These are phyloP conservation scores for Caenorhabditis angaria DNA, from an alignment of 2,888 invertebrate species.

Conservation along the genomic window DNA sequence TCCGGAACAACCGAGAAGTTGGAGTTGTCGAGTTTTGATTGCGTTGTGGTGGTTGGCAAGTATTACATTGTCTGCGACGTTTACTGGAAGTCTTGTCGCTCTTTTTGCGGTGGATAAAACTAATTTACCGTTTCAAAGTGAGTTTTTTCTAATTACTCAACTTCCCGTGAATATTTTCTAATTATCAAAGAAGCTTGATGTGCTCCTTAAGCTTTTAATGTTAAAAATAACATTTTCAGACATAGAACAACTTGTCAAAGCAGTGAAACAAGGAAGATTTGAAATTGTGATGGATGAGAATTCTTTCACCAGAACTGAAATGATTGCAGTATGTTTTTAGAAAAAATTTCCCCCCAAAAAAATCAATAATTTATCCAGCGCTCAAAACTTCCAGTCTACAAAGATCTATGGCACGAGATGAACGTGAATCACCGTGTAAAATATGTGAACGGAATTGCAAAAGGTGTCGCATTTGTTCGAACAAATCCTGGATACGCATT, in stretches of 20 bases:
- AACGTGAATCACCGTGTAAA: constrained; percentile 51
- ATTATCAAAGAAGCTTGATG: too few relatives aligned
- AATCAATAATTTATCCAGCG: constrained; percentile 29
- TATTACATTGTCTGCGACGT: constrained; percentile 66
- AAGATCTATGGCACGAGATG: constrained; percentile 63
- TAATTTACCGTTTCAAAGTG: constrained; percentile 61
- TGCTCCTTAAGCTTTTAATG: background rate
- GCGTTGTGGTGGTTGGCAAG: constrained; percentile 67
- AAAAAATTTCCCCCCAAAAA: background rate
- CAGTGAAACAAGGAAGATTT: constrained; percentile 54
- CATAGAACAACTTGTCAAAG: constrained; percentile 53
- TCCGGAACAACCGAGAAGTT: constrained; percentile 60
- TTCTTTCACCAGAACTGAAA: constrained; percentile 55
- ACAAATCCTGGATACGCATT: constrained; percentile 50
- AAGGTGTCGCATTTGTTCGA: constrained; percentile 53
- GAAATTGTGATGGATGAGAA: constrained; percentile 60
- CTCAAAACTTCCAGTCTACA: constrained; percentile 44
- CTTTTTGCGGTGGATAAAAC: constrained; percentile 66
- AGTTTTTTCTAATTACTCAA: background rate
- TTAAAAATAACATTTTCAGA: constrained; percentile 33
- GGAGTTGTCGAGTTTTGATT: constrained; percentile 64
- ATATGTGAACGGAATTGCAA: constrained; percentile 54
- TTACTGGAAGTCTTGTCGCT: constrained; percentile 69
- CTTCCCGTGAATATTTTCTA: background rate
- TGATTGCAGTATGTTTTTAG: constrained; percentile 52